Evolutionary conservation across 2,113 vertebrate species (phyloP).

Genomic region (Atractosteus spatula): DNA sequence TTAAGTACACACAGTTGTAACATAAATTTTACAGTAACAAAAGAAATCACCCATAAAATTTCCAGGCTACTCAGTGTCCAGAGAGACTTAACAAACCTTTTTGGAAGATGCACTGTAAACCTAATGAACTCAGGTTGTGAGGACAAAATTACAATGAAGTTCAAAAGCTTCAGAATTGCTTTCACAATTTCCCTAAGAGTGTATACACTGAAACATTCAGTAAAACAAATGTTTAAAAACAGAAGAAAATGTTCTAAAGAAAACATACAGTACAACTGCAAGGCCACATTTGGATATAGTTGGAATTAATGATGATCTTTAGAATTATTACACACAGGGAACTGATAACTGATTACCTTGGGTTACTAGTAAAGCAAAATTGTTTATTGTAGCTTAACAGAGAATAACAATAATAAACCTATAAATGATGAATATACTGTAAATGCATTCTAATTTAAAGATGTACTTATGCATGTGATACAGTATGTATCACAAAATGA

Average conservation of each 20-base stretch:
- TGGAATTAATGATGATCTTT: slow-evolving; percentile 30
- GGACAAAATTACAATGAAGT: neutral
- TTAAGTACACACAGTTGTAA: slow-evolving; percentile 65
- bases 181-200: neutral
- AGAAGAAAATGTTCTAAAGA: slow-evolving; percentile 36
- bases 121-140: slow-evolving; percentile 13
- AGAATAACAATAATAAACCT: no score
- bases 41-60: slow-evolving; percentile 27
- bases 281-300: slow-evolving; percentile 62
- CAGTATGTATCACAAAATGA: no score
- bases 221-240: slow-evolving; percentile 19
- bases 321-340: slow-evolving; percentile 64
- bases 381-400: no score
- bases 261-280: slow-evolving; percentile 52
- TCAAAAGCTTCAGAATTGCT: neutral
- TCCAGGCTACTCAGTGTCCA: slow-evolving; percentile 30
- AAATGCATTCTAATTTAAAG: no score
- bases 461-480: no score
- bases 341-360: slow-evolving; percentile 4
- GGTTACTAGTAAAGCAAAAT: no score
- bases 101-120: slow-evolving; percentile 33
- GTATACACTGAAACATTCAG: neutral
- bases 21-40: slow-evolving; percentile 61
- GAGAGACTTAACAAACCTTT: slow-evolving; percentile 18
- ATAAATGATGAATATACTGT: no score